Evolutionary conservation across 2,113 vertebrate species (phyloP), one percentile per base, ranked within the genome.

Genomic region (Choloepus hoffmanni): DNA sequence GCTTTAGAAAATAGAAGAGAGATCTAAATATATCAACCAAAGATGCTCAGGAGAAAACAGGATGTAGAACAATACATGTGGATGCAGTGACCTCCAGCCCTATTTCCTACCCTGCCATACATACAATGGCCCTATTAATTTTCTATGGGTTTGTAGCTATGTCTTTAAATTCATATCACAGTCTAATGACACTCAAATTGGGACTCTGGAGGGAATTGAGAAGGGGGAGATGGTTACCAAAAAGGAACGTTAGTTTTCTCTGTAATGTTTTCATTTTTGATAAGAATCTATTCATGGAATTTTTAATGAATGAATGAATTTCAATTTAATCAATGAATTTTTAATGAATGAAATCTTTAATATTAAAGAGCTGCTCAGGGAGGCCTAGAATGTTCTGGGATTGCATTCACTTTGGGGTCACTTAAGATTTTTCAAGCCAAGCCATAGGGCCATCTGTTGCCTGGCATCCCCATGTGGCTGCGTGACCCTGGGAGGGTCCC

Each of bases 391-490:
- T 85, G 28, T 93, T 87, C 91, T 72, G 85, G 83, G 81, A 58
- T 95, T 96, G 43, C 13, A 50, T n/a, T 91, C 43, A 92, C 86
- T 95, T 81, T 90, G 88, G 90, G 88, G 88, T 95, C 95, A 84
- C 85, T 95, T 70, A 93, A 72, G 74, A 94, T 55, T 95, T 93
- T 97, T 97, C 93, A 85, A 92, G 73, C 95, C 86, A 95, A 96
- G 84, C 63, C 91, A 65, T 43, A 28, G 72, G 85, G 74, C 94
- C 97, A 97, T 98, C 96, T 98, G 96, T 90, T 96, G 93, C 95
- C 68, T 93, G 76, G 86, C 89, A 86, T 78, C 89, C 55, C 97
- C 97, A 95, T 78, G 93, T 93, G 86, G 78, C 11, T 93, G 62
- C 73, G 84, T 92, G 90, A 97, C 87, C 94, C 92, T 30, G 28